phyloP scores from a whole-genome alignment of 2,797 vertebrate genomes.

The Nyctalus aviator region DNA sequence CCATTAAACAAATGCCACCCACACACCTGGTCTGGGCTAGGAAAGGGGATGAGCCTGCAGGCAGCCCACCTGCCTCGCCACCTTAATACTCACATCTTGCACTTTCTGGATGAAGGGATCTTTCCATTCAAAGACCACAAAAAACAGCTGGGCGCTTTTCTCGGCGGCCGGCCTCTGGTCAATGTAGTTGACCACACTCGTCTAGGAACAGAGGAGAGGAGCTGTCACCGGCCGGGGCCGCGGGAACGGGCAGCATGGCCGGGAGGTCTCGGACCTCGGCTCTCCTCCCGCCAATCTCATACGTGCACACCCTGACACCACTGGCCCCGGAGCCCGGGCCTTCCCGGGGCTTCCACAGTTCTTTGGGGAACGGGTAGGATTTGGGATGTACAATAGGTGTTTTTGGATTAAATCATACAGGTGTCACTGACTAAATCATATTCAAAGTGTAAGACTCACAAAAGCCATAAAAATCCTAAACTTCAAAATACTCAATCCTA shows the following conservation, averaged over 20 bases:
- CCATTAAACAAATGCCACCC: background rate
- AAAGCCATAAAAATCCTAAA: conserved; percentile 8
- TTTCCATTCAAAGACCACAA: conserved; percentile 98
- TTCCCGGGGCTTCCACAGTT: background rate
- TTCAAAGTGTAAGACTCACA: background rate
- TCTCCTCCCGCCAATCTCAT: background rate
- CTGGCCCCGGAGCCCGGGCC: background rate
- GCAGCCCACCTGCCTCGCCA: background rate
- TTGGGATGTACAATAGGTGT: fast-evolving
- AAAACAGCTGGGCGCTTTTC: conserved; percentile 93
- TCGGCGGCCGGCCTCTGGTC: conserved; percentile 89
- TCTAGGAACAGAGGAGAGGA: conserved; percentile 85
- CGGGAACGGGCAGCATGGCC: background rate
- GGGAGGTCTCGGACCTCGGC: fast-evolving
- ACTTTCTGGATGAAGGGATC: conserved; percentile 97
- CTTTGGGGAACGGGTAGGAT: background rate
- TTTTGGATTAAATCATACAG: background rate
- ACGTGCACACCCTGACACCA: background rate
- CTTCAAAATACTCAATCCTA: background rate
- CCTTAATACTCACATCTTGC: conserved; percentile 91
- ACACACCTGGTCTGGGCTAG: background rate
- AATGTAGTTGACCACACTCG: conserved; percentile 96
- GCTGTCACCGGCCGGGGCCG: background rate
- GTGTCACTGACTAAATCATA: background rate
- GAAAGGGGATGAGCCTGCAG: background rate